These are phyloP conservation scores for Drosophila anomalata DNA, from an alignment of 2,888 invertebrate genomes.

Conservation along the genomic window DNA sequence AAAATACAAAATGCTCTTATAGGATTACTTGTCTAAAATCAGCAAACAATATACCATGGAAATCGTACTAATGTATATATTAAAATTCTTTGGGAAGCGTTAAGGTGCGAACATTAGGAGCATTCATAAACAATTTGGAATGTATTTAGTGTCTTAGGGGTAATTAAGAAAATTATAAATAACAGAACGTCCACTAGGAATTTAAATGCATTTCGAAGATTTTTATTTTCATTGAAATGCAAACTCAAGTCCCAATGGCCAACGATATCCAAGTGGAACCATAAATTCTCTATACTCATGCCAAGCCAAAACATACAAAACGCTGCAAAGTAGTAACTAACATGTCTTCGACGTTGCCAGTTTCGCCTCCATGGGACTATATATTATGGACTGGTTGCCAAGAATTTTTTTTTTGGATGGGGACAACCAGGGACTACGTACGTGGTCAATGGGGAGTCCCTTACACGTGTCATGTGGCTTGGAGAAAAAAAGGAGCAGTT, in stretches of 20 bases:
- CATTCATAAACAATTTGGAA: background rate
- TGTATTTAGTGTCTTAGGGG: slow-evolving; percentile 9
- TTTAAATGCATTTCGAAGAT: no score
- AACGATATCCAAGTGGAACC: slow-evolving; percentile 48
- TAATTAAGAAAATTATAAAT: background rate
- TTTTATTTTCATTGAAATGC: slow-evolving; percentile 6
- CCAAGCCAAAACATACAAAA: slow-evolving; percentile 47
- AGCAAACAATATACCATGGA: no score
- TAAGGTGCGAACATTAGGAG: no score
- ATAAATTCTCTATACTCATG: slow-evolving; percentile 60
- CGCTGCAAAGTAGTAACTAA: slow-evolving; percentile 59
- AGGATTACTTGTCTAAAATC: background rate
- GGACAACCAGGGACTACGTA: slow-evolving; percentile 5
- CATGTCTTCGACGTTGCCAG: slow-evolving; percentile 54
- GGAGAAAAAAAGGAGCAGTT: background rate
- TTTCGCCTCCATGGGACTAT: slow-evolving; percentile 60
- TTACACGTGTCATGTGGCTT: slow-evolving; percentile 39
- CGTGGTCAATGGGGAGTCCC: slow-evolving; percentile 61
- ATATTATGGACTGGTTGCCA: slow-evolving; percentile 50
- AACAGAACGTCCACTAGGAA: no score
- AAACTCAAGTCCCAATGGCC: slow-evolving; percentile 16
- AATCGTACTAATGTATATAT: no score
- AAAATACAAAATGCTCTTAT: background rate
- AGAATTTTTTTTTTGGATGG: slow-evolving; percentile 9
- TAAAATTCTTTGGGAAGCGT: no score